These are phyloP conservation scores for Hypomecis punctinalis DNA, from an alignment of 2,888 invertebrate genomes.

Conservation along the genomic window DNA sequence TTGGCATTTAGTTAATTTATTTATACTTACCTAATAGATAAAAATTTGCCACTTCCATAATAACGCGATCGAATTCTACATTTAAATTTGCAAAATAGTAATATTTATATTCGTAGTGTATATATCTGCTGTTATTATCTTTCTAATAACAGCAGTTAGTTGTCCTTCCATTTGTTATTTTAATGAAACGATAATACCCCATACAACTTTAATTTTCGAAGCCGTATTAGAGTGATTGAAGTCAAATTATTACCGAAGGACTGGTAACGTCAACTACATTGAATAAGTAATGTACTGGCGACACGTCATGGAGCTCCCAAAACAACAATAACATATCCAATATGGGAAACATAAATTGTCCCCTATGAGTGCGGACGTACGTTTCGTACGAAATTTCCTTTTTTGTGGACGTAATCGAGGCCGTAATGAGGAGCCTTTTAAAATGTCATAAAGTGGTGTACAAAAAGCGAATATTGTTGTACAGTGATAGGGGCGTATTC, in stretches of 20 bases:
- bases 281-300: conserved; percentile 71
- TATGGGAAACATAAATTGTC: conserved; percentile 77
- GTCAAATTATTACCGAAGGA: conserved; percentile 63
- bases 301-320: conserved; percentile 71
- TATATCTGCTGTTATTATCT: not conserved
- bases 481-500: conserved; percentile 82
- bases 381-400: conserved; percentile 65
- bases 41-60: no score
- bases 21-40: no score
- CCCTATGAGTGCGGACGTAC: conserved; percentile 71
- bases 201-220: conserved; percentile 66
- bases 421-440: conserved; percentile 78
- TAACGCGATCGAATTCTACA: no score
- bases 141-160: conserved; percentile 14
- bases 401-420: conserved; percentile 72
- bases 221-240: conserved; percentile 61
- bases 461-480: conserved; percentile 67
- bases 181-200: conserved; percentile 54
- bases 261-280: conserved; percentile 60
- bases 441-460: conserved; percentile 78
- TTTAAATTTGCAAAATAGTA: no score
- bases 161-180: conserved; percentile 34
- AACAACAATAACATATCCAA: conserved; percentile 71
- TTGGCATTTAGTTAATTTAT: no score
- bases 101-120: no score